A percentile compares a stretch with the other conserved stretches of the same genome.
Conservation (phyloP, 2,113 vertebrate genomes). For the Asarcornis scutulata region DNA sequence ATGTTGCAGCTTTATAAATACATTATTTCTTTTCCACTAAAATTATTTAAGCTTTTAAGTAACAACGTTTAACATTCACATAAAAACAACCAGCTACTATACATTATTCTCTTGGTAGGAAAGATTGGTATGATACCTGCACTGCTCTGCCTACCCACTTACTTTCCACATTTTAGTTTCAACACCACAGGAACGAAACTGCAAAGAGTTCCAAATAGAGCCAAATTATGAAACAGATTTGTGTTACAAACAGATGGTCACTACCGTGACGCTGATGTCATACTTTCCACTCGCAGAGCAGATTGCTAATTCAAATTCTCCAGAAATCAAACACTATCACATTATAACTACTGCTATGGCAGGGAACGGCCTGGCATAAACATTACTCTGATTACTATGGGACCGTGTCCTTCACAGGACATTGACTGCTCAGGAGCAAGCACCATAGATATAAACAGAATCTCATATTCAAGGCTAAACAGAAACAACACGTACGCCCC, state of each 20-base stretch:
- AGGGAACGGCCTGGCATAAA: not conserved
- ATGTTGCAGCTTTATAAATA: not conserved
- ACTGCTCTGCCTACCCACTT: not conserved
- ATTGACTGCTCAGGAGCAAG: not conserved
- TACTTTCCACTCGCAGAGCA: not conserved
- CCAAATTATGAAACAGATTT: not conserved
- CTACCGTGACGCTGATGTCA: not conserved
- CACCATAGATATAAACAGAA: not conserved
- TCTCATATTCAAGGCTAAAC: not conserved
- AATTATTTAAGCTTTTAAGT: not conserved
- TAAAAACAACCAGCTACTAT: not conserved
- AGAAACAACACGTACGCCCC: not conserved
- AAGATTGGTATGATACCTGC: not conserved
- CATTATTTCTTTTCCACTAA: not conserved
- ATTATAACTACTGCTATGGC: accelerated
- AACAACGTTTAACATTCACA: not conserved
- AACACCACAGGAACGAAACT: not conserved
- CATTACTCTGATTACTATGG: accelerated
- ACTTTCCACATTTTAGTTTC: not conserved
- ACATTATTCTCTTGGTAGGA: too few species aligned
- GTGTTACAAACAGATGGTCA: conserved; percentile 24
- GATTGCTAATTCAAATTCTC: not conserved
- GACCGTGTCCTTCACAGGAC: not conserved
- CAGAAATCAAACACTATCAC: not conserved
- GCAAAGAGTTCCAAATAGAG: not conserved